phyloP scores from a whole-genome alignment of 2,113 vertebrate species.

The Thalassarche chlororhynchos region DNA sequence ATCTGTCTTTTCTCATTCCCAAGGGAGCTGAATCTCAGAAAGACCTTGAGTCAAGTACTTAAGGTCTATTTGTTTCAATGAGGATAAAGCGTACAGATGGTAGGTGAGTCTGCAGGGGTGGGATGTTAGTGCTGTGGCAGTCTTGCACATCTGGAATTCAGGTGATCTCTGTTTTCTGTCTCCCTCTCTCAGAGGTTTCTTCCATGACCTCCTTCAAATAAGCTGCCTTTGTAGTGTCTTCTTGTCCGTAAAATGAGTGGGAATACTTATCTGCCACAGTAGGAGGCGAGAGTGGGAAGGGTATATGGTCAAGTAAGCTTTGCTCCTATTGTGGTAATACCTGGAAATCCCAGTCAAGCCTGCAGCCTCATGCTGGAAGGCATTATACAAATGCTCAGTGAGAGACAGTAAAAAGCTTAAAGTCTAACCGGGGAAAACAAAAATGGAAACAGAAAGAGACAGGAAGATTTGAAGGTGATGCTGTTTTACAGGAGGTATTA shows the following conservation, averaged over 20 bases:
- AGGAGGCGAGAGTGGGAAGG: not conserved
- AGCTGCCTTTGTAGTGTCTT: not conserved
- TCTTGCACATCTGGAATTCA: not conserved
- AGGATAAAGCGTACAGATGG: not conserved
- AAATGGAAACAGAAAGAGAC: not conserved
- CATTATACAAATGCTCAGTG: not conserved
- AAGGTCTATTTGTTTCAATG: not conserved
- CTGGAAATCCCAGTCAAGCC: not conserved
- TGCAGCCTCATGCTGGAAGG: not conserved
- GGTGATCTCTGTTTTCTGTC: not conserved
- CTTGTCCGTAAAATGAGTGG: not conserved
- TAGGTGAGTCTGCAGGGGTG: not conserved
- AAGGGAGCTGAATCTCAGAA: not conserved
- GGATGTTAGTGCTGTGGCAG: not conserved
- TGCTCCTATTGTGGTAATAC: not conserved
- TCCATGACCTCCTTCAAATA: not conserved
- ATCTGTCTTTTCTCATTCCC: not conserved
- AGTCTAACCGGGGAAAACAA: not conserved
- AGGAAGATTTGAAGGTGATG: not conserved
- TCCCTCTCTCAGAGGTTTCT: not conserved
- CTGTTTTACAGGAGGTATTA: not conserved
- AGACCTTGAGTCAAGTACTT: not conserved
- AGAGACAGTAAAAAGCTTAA: not conserved
- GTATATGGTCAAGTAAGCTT: not conserved
- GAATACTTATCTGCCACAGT: not conserved